Evolutionary conservation across 2,113 vertebrate species (phyloP).

Genomic region (Heterotilapia buettikoferi): DNA sequence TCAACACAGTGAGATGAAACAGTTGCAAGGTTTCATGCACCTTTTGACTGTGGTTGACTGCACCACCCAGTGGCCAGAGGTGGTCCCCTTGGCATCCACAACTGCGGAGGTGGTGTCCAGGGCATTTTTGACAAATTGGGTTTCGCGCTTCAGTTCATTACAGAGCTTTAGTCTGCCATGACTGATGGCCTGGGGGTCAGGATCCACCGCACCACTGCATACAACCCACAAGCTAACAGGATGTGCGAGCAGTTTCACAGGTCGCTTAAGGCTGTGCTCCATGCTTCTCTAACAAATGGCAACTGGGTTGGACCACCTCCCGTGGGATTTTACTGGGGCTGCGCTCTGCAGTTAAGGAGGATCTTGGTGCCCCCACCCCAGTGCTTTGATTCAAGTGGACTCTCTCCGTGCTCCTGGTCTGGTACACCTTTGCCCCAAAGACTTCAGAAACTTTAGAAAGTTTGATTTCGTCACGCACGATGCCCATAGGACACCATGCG

Average conservation of each 20-base stretch:
- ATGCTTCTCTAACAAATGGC: neutral
- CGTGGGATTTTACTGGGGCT: neutral
- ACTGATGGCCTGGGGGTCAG: neutral
- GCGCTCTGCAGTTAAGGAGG: neutral
- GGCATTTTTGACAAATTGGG: neutral
- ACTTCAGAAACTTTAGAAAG: neutral
- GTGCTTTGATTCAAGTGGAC: accelerated
- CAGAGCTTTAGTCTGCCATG: neutral
- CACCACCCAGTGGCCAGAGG: neutral
- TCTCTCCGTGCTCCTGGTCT: neutral
- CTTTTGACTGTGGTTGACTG: neutral
- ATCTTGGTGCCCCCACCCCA: neutral
- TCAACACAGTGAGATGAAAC: neutral
- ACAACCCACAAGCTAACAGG: neutral
- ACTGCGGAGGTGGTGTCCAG: neutral
- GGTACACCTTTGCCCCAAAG: neutral
- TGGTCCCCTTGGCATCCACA: neutral
- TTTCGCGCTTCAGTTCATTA: accelerated
- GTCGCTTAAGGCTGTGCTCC: neutral
- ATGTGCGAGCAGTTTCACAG: neutral
- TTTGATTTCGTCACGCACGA: neutral
- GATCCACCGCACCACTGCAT: neutral
- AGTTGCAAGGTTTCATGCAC: accelerated
- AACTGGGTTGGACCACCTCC: accelerated
- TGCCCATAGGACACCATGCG: neutral